Percentiles rank a stretch among this genome's conserved stretches.
Evolutionary conservation across 2,888 invertebrate species (phyloP).

Genomic region (Lissonota sp.): DNA sequence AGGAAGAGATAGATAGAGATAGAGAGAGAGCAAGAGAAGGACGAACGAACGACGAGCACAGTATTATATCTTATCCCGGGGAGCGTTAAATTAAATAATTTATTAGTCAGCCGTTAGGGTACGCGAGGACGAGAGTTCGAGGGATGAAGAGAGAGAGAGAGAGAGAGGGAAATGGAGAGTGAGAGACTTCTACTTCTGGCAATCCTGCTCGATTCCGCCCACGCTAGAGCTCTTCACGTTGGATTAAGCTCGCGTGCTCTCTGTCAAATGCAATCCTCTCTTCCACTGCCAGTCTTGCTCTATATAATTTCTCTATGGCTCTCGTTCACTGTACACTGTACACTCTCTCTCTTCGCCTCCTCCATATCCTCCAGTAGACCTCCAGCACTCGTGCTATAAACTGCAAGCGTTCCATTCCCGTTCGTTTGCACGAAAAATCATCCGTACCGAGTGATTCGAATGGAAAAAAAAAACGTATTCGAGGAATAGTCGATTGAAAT

Average conservation of each 20-base stretch:
- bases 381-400: slow-evolving; percentile 6
- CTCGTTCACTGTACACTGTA: background rate
- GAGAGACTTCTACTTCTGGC: slow-evolving; percentile 59
- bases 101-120: slow-evolving; percentile 65
- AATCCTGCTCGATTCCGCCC: slow-evolving; percentile 43
- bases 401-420: background rate
- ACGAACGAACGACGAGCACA: slow-evolving; percentile 59
- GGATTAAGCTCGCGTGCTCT: slow-evolving; percentile 63
- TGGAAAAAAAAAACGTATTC: background rate
- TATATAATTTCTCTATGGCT: slow-evolving; percentile 38
- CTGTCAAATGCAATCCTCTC: slow-evolving; percentile 61
- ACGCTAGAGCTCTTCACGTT: slow-evolving; percentile 42
- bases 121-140: slow-evolving; percentile 4
- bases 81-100: slow-evolving; percentile 78
- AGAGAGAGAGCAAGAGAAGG: background rate
- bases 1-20: slow-evolving; percentile 27
- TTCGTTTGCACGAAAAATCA: background rate
- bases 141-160: slow-evolving; percentile 15
- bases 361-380: background rate
- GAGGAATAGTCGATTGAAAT: background rate
- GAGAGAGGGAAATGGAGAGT: slow-evolving; percentile 41
- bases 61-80: slow-evolving; percentile 65
- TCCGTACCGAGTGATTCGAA: background rate
- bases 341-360: background rate
- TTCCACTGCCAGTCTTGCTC: slow-evolving; percentile 39